Conservation (phyloP, 2,888 invertebrate genomes). For the Platycnemis pennipes region DNA sequence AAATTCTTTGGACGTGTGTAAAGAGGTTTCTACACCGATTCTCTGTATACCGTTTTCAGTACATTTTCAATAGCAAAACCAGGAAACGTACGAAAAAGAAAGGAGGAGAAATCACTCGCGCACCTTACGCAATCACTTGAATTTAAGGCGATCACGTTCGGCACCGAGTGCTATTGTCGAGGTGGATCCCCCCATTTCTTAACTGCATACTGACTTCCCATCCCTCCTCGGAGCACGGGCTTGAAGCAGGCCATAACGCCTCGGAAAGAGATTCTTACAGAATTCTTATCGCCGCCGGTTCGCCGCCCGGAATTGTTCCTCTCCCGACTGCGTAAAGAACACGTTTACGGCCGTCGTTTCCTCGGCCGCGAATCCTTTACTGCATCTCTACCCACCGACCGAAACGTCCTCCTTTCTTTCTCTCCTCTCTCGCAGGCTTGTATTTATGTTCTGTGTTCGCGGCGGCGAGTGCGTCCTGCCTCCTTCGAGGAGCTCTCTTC, state of each 20-base stretch:
- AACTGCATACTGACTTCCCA: background rate
- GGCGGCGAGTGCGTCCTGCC: background rate
- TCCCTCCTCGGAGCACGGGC: background rate
- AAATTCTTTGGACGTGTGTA: too few species aligned
- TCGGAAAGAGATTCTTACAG: background rate
- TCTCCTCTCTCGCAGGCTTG: background rate
- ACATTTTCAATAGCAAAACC: too few species aligned
- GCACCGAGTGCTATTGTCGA: background rate
- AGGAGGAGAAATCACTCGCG: background rate
- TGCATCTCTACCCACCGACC: background rate
- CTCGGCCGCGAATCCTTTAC: background rate
- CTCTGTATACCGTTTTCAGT: too few species aligned
- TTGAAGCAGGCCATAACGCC: background rate
- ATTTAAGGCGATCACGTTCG: background rate
- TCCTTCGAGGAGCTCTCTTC: background rate
- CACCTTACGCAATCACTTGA: background rate
- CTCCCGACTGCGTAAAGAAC: background rate
- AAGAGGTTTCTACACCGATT: too few species aligned
- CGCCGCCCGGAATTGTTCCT: background rate
- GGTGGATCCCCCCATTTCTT: background rate
- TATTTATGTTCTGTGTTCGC: background rate
- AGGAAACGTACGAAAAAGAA: background rate
- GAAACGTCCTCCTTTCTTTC: background rate
- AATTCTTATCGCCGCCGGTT: constrained; percentile 25
- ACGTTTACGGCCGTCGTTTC: background rate